Evolutionary conservation across 1,140 invertebrate genomes (phyloP).

Genomic region (Hycleus cichorii): DNA sequence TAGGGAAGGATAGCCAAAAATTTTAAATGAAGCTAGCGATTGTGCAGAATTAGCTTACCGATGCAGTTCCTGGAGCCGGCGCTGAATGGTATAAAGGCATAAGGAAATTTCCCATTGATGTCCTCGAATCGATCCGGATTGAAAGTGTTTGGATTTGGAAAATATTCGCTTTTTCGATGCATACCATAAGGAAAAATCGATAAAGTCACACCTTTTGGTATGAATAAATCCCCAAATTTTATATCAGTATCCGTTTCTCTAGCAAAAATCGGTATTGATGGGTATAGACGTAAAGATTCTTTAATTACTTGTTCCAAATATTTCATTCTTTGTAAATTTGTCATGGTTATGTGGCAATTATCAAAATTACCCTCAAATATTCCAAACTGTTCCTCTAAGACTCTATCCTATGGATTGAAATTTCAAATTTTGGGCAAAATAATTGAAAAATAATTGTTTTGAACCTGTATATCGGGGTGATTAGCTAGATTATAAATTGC

Average conservation of each 20-base stretch:
- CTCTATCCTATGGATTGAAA: neutral
- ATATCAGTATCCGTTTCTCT: constrained; percentile 37
- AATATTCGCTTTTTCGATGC: constrained; percentile 52
- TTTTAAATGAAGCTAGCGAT: too few species aligned
- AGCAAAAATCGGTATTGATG: constrained; percentile 53
- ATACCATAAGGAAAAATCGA: constrained; percentile 41
- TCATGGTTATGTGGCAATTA: neutral
- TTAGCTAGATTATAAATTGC: constrained; percentile 51
- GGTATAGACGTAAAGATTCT: constrained; percentile 52
- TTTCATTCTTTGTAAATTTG: constrained; percentile 48
- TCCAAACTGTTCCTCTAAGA: constrained; percentile 1
- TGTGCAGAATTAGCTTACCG: constrained; percentile 30
- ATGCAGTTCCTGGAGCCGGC: constrained; percentile 52
- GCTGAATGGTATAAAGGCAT: constrained; percentile 50
- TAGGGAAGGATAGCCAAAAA: too few species aligned
- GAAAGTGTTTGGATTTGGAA: constrained; percentile 59
- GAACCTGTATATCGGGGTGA: constrained; percentile 44
- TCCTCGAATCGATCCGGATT: constrained; percentile 61
- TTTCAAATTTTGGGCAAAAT: neutral
- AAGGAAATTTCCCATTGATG: constrained; percentile 36
- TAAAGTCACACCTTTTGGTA: constrained; percentile 1
- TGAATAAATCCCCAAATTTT: constrained; percentile 5
- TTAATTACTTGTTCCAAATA: constrained; percentile 60
- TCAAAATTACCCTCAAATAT: neutral
- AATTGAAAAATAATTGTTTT: neutral